Evolutionary conservation across 53 echinoderm and acorn worm genomes (phyloP).

Genomic region (Arbacia lixula): DNA sequence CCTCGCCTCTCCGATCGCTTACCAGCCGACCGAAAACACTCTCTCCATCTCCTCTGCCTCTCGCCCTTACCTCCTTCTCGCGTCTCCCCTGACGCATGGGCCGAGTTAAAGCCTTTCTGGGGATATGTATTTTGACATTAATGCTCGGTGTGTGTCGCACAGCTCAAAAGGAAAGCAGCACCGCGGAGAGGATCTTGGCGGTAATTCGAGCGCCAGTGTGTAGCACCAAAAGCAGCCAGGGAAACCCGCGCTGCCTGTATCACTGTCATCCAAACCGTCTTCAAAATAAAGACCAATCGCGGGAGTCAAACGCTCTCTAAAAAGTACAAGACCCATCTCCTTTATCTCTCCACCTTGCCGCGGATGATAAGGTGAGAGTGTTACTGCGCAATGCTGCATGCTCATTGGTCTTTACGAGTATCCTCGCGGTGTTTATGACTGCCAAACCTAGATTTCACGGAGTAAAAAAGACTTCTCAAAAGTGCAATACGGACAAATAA

Average conservation of each 20-base stretch:
- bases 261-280: constrained; percentile 47
- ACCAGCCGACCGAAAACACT: constrained; percentile 55
- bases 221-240: constrained; percentile 51
- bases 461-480: too few relatives aligned
- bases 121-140: constrained; percentile 55
- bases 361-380: too few relatives aligned
- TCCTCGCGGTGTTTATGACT: too few relatives aligned
- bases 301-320: constrained; percentile 50
- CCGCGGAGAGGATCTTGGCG: constrained; percentile 36
- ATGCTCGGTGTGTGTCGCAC: constrained; percentile 50
- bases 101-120: constrained; percentile 43
- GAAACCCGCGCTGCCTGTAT: constrained; percentile 38
- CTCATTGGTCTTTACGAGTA: too few relatives aligned
- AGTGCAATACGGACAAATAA: too few relatives aligned
- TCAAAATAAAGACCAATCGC: constrained; percentile 44
- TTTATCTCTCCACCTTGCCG: constrained; percentile 1
- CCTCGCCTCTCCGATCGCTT: constrained; percentile 45
- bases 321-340: constrained; percentile 49
- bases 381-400: too few relatives aligned
- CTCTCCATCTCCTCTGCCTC: constrained; percentile 27
- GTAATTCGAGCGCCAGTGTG: constrained; percentile 56
- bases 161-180: constrained; percentile 43
- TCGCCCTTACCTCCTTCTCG: constrained; percentile 36
- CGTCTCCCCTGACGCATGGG: constrained; percentile 38
- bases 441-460: too few relatives aligned